Evolutionary conservation across 1,140 invertebrate genomes (phyloP).

Genomic region (Coptotermes formosanus): DNA sequence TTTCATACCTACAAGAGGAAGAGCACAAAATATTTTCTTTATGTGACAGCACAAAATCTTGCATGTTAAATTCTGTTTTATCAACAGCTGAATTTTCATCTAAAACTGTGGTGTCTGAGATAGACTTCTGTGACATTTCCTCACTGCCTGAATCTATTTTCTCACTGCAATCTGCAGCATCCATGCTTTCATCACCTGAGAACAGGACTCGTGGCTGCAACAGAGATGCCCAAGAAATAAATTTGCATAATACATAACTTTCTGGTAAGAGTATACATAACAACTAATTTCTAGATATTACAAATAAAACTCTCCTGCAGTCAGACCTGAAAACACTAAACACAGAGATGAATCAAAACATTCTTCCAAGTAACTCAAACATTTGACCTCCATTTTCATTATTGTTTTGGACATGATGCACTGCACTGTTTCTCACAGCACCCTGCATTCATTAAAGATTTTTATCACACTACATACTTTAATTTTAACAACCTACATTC

Average conservation of each 20-base stretch:
- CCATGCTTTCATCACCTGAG: not conserved
- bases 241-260: too few relatives aligned
- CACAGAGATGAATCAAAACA: too few relatives aligned
- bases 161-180: not conserved
- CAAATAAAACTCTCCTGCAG: too few relatives aligned
- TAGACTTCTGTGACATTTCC: not conserved
- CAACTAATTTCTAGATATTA: too few relatives aligned
- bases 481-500: conserved; percentile 1
- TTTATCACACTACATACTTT: too few relatives aligned
- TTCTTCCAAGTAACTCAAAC: too few relatives aligned
- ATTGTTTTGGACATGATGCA: too few relatives aligned
- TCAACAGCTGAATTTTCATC: not conserved
- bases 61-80: not conserved
- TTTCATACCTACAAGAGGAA: not conserved
- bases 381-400: too few relatives aligned
- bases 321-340: too few relatives aligned
- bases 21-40: not conserved
- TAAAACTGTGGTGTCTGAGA: not conserved
- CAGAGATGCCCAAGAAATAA: not conserved
- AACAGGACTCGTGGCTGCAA: conserved; percentile 2
- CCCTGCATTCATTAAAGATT: too few relatives aligned
- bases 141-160: not conserved
- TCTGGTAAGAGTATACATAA: too few relatives aligned
- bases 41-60: not conserved
- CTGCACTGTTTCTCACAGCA: too few relatives aligned